Base-by-base conservation (phyloP, 2,797 vertebrate species). In the Rachycentron canadum region DNA sequence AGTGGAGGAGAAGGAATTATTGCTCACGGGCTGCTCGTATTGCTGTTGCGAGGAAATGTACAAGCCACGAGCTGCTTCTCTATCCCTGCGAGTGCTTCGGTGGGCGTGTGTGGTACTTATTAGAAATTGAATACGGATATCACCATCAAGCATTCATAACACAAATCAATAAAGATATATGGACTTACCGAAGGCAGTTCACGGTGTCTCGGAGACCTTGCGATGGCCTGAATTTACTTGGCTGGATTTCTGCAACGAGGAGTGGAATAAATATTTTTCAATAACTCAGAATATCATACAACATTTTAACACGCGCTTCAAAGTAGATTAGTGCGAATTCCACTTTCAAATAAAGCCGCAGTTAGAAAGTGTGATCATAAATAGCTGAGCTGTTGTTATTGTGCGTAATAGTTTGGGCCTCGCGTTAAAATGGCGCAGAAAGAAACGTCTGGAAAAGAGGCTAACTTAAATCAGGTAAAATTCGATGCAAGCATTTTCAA, bases 61-160 rank as follows among this genome's bases (percentile, higher is more conserved):
- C 83, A 86, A 87, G 84, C 76, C 78, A 83, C 62, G 76, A 65
- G 83, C 79, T 73, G 69, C 78, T 83, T 66, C 82, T 83, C 69
- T 45, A 45, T 73, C 59, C 73, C 53, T 70, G 79, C 60, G 57
- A 76, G 84, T 70, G 86, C 81, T 76, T 81, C 40, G 55, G 86
- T 86, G 88, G 72, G 91, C 87, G 87, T 92, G 87, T 84, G 78
- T 67, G 79, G 58, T 85, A 88, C 86, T 92, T 92, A 94, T 93
- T 93, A 92, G 88, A 90, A 91, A 92, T 89, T 86, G 87, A 94
- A 94, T 92, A 93, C 93, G 91, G 89, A 92, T 92, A 92, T 92
- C 84, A 89, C 88, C 91, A 90, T 91, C 88, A 88, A 92, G 84
- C 78, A 85, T 87, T 92, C 90, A 93, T 88, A 89, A 90, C 86